Percentiles rank a stretch among this genome's conserved stretches.
phyloP scores from a whole-genome alignment of 1,140 invertebrate species.

The Coelopa frigida region DNA sequence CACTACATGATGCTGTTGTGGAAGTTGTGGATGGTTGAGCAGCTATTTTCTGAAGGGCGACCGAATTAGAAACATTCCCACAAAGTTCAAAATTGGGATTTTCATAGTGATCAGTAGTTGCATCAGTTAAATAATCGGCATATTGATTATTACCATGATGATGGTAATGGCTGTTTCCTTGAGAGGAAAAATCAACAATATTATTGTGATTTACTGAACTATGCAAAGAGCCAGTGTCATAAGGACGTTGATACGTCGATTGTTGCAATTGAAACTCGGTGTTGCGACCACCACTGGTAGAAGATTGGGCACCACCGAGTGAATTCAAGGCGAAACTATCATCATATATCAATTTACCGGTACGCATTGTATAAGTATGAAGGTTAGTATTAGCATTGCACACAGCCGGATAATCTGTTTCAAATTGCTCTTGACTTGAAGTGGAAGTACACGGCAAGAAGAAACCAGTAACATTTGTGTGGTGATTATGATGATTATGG shows the following conservation, averaged over 20 bases:
- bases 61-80: constrained; percentile 1
- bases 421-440: constrained; percentile 69
- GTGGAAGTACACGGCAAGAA: constrained; percentile 68
- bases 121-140: constrained; percentile 28
- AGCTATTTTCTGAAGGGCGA: too few species aligned
- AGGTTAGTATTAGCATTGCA: constrained; percentile 79
- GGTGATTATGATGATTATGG: constrained; percentile 23
- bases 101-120: constrained; percentile 39
- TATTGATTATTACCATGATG: constrained; percentile 11
- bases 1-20: constrained; percentile 17
- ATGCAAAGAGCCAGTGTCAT: constrained; percentile 36
- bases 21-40: constrained; percentile 16
- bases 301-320: constrained; percentile 12
- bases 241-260: constrained; percentile 36
- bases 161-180: constrained; percentile 6
- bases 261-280: constrained; percentile 33
- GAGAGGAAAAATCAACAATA: too few species aligned
- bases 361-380: constrained; percentile 71
- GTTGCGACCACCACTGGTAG: constrained; percentile 4
- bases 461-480: constrained; percentile 59
- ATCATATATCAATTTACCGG: constrained; percentile 70
- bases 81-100: constrained; percentile 42
- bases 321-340: constrained; percentile 43
- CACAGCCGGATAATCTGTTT: constrained; percentile 73
- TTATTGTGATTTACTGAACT: constrained; percentile 28